Evolutionary conservation across 2,888 invertebrate genomes (phyloP).

Genomic region (Osmoderma eremita): DNA sequence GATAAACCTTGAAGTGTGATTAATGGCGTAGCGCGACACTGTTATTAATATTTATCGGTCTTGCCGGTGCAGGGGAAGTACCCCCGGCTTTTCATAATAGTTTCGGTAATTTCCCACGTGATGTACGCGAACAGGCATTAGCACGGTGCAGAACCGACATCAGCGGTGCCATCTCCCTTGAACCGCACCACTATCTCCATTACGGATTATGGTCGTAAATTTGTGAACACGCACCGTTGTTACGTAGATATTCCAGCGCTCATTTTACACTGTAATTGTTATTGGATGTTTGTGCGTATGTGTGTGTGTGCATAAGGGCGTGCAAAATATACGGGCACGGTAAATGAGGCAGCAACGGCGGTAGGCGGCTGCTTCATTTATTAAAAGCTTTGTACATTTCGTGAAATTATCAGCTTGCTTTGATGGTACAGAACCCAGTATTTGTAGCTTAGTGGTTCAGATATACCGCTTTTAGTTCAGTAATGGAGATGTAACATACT

Average conservation of each 20-base stretch:
- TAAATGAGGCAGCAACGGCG: background rate
- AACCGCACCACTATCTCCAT: slow-evolving; percentile 41
- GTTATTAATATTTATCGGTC: slow-evolving; percentile 37
- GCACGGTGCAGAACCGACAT: slow-evolving; percentile 19
- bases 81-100: slow-evolving; percentile 33
- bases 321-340: slow-evolving; percentile 8
- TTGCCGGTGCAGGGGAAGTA: slow-evolving; percentile 24
- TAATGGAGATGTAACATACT: slow-evolving; percentile 11
- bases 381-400: slow-evolving; percentile 34
- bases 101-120: slow-evolving; percentile 41
- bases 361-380: slow-evolving; percentile 28
- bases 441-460: background rate
- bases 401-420: slow-evolving; percentile 33
- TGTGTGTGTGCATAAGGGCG: slow-evolving; percentile 19
- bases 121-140: slow-evolving; percentile 33
- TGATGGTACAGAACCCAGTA: slow-evolving; percentile 11
- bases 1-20: slow-evolving; percentile 38
- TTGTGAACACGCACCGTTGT: slow-evolving; percentile 38
- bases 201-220: slow-evolving; percentile 41
- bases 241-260: slow-evolving; percentile 27
- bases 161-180: slow-evolving; percentile 28
- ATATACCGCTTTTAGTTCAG: slow-evolving; percentile 11
- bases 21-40: slow-evolving; percentile 22
- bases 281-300: slow-evolving; percentile 29
- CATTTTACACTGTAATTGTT: slow-evolving; percentile 35